phyloP scores from a whole-genome alignment of 2,113 vertebrate genomes.

The Chionis minor region DNA sequence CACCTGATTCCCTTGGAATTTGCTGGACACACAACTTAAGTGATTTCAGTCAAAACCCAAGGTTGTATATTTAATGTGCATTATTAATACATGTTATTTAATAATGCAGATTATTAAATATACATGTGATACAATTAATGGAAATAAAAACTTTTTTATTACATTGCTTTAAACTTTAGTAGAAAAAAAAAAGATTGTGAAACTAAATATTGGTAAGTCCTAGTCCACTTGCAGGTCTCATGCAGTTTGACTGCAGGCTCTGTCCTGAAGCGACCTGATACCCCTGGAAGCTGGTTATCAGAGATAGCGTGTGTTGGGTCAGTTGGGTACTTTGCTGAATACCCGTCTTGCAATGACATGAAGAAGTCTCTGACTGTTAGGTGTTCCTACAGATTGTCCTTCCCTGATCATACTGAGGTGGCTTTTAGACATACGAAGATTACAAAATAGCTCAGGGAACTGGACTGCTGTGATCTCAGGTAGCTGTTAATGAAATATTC shows the following conservation, averaged over 20 bases:
- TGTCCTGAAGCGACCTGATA: not conserved
- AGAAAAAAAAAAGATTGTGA: not conserved
- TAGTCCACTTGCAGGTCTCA: not conserved
- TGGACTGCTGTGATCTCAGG: not conserved
- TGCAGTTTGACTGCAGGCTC: not conserved
- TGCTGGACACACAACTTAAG: conserved; percentile 24
- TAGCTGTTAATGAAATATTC: not conserved
- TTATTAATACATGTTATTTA: not conserved
- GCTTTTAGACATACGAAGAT: not conserved
- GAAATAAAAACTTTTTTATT: not conserved
- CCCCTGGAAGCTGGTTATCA: not conserved
- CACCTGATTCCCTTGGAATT: conserved; percentile 60
- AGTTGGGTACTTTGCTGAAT: not conserved
- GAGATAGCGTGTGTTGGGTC: not conserved
- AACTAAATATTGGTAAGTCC: not conserved
- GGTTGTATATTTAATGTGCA: not conserved
- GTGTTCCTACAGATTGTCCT: not conserved
- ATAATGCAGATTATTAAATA: not conserved
- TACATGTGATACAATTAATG: not conserved
- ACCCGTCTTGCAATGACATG: not conserved
- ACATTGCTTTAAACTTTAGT: not conserved
- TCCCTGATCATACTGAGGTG: not conserved
- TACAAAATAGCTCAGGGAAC: not conserved
- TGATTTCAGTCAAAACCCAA: not conserved
- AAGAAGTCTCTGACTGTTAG: not conserved